Evolutionary conservation across 1,140 invertebrate genomes (phyloP).

Genomic region (Drosophila albomicans): DNA sequence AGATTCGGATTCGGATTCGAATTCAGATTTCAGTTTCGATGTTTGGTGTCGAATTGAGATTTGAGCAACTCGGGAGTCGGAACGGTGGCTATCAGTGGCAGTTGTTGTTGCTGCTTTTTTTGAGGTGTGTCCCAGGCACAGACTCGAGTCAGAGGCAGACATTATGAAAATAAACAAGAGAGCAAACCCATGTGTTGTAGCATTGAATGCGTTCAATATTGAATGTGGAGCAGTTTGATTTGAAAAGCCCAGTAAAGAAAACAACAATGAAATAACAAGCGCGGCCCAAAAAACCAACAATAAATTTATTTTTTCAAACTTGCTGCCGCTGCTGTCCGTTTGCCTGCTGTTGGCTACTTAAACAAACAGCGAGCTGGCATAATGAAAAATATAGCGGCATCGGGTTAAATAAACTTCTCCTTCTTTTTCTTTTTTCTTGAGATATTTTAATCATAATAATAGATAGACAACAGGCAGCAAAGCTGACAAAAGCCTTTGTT

Average conservation of each 20-base stretch:
- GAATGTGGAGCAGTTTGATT: slow-evolving; percentile 81
- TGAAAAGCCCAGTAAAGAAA: slow-evolving; percentile 73
- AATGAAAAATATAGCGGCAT: slow-evolving; percentile 77
- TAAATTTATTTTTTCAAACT: slow-evolving; percentile 61
- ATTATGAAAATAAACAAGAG: slow-evolving; percentile 78
- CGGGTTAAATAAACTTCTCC: slow-evolving; percentile 71
- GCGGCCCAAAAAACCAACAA: slow-evolving; percentile 59
- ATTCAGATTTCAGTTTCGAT: slow-evolving; percentile 15
- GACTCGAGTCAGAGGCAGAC: slow-evolving; percentile 50
- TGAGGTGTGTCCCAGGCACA: slow-evolving; percentile 69
- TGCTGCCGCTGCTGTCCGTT: slow-evolving; percentile 23
- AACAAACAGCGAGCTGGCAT: slow-evolving; percentile 68
- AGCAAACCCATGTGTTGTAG: slow-evolving; percentile 53
- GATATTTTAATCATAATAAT: slow-evolving; percentile 83
- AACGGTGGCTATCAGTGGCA: slow-evolving; percentile 77
- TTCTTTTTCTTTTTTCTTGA: slow-evolving; percentile 37
- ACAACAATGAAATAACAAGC: slow-evolving; percentile 76
- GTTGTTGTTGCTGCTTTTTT: slow-evolving; percentile 47
- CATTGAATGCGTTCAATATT: slow-evolving; percentile 78
- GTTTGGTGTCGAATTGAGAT: slow-evolving; percentile 24
- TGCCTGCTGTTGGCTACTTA: slow-evolving; percentile 68
- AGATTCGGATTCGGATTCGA: background rate
- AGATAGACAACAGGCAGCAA: slow-evolving; percentile 73
- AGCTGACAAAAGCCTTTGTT: slow-evolving; percentile 81
- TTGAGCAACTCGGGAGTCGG: slow-evolving; percentile 34